Evolutionary conservation across 1,140 invertebrate genomes (phyloP).

Genomic region (Drosophila virilis): DNA sequence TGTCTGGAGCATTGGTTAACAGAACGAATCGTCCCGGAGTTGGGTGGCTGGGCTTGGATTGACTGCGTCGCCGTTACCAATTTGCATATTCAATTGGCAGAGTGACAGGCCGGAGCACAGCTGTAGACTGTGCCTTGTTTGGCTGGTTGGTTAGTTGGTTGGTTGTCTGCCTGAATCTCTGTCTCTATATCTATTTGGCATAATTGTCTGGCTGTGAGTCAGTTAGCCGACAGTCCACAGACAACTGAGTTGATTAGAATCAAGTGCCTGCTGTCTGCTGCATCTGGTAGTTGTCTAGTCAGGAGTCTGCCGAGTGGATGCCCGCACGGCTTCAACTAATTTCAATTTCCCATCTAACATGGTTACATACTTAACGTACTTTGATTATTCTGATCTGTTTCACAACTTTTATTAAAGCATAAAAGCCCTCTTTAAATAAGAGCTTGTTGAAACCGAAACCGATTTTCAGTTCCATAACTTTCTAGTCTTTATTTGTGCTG

Average conservation of each 20-base stretch:
- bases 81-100: slow-evolving; percentile 61
- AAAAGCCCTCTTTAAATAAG: background rate
- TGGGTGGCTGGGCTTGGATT: slow-evolving; percentile 26
- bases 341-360: slow-evolving; percentile 36
- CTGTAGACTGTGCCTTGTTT: slow-evolving; percentile 13
- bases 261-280: slow-evolving; percentile 38
- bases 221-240: slow-evolving; percentile 42
- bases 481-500: background rate
- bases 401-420: background rate
- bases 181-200: slow-evolving; percentile 27
- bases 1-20: slow-evolving; percentile 26
- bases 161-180: background rate
- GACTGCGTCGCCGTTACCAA: slow-evolving; percentile 44
- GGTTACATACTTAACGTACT: slow-evolving; percentile 3
- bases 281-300: slow-evolving; percentile 3
- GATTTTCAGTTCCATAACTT: background rate
- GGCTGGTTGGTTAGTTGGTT: background rate
- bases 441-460: background rate
- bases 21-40: slow-evolving; percentile 3
- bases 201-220: slow-evolving; percentile 39
- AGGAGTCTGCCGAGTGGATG: slow-evolving; percentile 3
- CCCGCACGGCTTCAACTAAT: slow-evolving; percentile 31
- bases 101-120: slow-evolving; percentile 41
- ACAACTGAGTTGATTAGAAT: slow-evolving; percentile 56
- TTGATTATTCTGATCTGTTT: background rate